Conservation (phyloP, 53 echinoderm and acorn worm species). For the Henricia sp. region DNA sequence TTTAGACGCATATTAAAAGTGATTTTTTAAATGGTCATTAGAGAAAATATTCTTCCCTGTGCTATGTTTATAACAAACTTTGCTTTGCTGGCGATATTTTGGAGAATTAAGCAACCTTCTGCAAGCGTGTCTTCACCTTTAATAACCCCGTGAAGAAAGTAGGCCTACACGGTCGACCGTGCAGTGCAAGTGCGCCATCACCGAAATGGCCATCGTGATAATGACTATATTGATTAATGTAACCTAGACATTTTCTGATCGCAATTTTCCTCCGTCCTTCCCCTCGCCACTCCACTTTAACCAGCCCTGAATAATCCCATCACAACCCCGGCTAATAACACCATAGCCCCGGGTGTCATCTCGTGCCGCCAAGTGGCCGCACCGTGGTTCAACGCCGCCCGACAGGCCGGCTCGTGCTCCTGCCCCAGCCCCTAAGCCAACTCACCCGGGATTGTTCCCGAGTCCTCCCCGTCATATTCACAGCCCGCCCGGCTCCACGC, state of each 20-base stretch:
- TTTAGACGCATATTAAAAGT: too few species aligned
- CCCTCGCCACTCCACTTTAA: neutral
- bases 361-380: conserved; percentile 29
- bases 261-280: neutral
- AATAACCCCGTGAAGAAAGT: too few species aligned
- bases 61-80: too few species aligned
- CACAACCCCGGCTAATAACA: conserved; percentile 40
- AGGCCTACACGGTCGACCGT: too few species aligned
- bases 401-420: neutral
- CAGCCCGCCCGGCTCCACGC: neutral
- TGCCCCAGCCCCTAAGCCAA: conserved; percentile 1
- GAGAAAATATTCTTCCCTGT: too few species aligned
- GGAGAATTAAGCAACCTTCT: too few species aligned
- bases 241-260: conserved; percentile 43
- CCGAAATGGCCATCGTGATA: too few species aligned
- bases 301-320: conserved; percentile 45
- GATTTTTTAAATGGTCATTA: too few species aligned
- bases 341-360: conserved; percentile 25
- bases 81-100: too few species aligned
- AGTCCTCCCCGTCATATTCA: neutral
- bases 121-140: too few species aligned
- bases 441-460: neutral
- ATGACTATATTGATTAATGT: too few species aligned
- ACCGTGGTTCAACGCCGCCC: conserved; percentile 23
- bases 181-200: too few species aligned